These are phyloP conservation scores for Papilio helenus DNA, from an alignment of 1,140 invertebrate genomes.

Conservation along the genomic window DNA sequence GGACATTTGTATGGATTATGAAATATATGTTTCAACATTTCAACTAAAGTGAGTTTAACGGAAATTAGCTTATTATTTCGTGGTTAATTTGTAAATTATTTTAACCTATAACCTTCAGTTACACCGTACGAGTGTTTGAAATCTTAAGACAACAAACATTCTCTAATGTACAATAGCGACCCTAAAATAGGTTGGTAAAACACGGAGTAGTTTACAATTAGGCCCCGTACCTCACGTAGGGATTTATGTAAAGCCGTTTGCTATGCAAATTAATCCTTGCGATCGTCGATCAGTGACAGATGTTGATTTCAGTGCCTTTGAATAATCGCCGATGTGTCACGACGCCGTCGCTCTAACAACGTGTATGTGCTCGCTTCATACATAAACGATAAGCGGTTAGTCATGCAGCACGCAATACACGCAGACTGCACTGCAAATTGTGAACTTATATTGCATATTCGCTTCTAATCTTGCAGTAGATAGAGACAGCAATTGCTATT, in stretches of 20 bases:
- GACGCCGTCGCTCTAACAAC: constrained; percentile 43
- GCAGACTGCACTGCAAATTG: constrained; percentile 6
- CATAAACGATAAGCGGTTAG: constrained; percentile 31
- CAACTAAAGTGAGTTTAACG: too few species aligned
- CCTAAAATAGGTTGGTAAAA: constrained; percentile 44
- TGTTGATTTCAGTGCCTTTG: constrained; percentile 66
- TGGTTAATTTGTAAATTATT: background rate
- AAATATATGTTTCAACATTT: too few species aligned
- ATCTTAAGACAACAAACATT: constrained; percentile 23
- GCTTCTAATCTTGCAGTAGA: background rate
- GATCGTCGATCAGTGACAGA: constrained; percentile 65
- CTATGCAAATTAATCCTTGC: constrained; percentile 67
- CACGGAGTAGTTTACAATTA: constrained; percentile 56
- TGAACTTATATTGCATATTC: background rate
- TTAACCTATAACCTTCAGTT: background rate
- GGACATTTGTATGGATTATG: too few species aligned
- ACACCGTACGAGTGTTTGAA: background rate
- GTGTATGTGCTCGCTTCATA: constrained; percentile 39
- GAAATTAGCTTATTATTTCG: background rate
- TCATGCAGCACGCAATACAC: constrained; percentile 20
- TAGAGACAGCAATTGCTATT: background rate
- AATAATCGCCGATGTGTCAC: constrained; percentile 64
- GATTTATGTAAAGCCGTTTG: constrained; percentile 68
- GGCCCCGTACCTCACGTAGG: constrained; percentile 54
- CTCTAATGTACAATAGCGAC: constrained; percentile 40